Evolutionary conservation across 2,113 vertebrate species (phyloP).

Genomic region (Callithrix jacchus): DNA sequence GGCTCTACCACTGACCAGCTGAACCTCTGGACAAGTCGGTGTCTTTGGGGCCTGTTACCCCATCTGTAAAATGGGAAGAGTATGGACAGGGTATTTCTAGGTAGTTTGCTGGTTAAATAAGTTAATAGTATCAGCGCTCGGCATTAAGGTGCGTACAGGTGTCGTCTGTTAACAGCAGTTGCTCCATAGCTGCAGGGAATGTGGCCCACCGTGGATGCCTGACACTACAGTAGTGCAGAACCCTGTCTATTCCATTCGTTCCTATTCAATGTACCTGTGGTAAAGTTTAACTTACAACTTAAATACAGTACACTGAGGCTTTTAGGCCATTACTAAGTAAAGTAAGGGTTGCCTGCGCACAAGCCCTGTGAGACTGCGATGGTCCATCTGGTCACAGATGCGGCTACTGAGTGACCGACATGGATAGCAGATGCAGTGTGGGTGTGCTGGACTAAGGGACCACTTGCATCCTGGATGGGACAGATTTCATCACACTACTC

Average conservation of each 20-base stretch:
- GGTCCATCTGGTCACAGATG: background rate
- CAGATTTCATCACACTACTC: background rate
- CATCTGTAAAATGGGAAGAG: background rate
- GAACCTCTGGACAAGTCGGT: background rate
- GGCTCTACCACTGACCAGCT: too few relatives aligned
- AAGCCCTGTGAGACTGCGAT: background rate
- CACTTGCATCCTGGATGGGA: background rate
- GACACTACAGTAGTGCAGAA: background rate
- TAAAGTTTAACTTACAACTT: background rate
- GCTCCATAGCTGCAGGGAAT: background rate
- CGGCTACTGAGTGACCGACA: background rate
- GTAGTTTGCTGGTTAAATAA: too few relatives aligned
- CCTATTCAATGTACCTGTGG: background rate
- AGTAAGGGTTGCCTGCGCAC: background rate
- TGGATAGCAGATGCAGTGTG: background rate
- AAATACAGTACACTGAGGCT: background rate
- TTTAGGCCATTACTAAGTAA: background rate
- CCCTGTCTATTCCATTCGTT: background rate
- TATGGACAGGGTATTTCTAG: background rate
- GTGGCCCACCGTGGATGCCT: background rate
- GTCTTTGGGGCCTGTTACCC: background rate
- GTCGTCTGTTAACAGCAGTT: background rate
- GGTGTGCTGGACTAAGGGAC: background rate
- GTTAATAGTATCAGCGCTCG: background rate
- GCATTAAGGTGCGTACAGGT: accelerated